phyloP scores from a whole-genome alignment of 2,113 vertebrate species.

The Protobothrops flavoviridis region DNA sequence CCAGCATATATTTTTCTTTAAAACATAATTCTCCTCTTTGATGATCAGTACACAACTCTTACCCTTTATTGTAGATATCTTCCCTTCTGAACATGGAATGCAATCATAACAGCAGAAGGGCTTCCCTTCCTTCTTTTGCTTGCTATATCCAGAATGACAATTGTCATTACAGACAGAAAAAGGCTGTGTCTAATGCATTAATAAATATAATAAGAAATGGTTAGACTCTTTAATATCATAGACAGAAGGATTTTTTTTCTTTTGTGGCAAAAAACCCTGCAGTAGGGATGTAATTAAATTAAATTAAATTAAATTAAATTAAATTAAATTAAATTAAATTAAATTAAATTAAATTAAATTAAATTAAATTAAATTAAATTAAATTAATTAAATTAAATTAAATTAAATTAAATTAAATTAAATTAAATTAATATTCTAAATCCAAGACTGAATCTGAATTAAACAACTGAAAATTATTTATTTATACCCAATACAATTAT shows the following conservation, averaged over 20 bases:
- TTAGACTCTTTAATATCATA: neutral
- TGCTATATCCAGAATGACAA: neutral
- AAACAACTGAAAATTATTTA: too few species aligned
- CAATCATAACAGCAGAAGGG: conserved; percentile 1
- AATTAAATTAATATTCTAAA: too few species aligned
- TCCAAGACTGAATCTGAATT: too few species aligned
- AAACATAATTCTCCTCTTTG: neutral
- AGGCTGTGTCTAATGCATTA: neutral
- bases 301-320: too few species aligned
- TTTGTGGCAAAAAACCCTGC: neutral
- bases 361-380: too few species aligned
- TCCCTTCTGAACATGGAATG: neutral
- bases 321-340: too few species aligned
- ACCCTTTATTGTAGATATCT: neutral
- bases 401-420: too few species aligned
- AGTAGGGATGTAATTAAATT: neutral
- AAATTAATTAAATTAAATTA: too few species aligned
- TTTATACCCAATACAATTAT: too few species aligned
- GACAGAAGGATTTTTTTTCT: neutral
- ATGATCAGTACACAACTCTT: neutral
- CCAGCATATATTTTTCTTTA: neutral
- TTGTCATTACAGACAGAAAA: neutral
- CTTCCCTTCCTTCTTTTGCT: neutral
- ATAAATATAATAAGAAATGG: neutral
- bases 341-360: too few species aligned